These are phyloP conservation scores for Calameuta idolon DNA, from an alignment of 2,888 invertebrate genomes.

Conservation along the genomic window DNA sequence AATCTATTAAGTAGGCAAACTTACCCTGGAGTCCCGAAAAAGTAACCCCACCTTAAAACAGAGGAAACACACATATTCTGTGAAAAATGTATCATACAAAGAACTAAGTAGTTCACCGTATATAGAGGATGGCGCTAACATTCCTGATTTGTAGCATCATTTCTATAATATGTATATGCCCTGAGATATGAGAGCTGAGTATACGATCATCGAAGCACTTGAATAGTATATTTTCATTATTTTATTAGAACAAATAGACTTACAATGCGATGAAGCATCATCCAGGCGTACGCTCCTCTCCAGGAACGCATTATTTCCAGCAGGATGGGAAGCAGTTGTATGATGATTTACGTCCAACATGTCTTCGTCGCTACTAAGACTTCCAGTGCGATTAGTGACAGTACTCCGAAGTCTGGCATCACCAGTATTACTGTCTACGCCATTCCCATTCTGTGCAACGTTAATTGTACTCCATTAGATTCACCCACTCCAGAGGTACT, in stretches of 20 bases:
- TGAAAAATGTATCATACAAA: constrained; percentile 20
- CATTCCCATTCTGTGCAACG: constrained; percentile 51
- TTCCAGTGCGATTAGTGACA: constrained; percentile 50
- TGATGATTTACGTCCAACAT: constrained; percentile 60
- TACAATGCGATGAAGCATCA: constrained; percentile 62
- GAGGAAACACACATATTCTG: constrained; percentile 49
- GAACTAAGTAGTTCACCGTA: constrained; percentile 1
- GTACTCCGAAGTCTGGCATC: constrained; percentile 55
- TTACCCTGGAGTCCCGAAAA: constrained; percentile 75
- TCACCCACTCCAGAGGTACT: neutral
- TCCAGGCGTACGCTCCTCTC: constrained; percentile 62
- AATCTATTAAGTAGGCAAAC: constrained; percentile 34
- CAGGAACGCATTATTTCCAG: constrained; percentile 54
- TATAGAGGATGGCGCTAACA: neutral
- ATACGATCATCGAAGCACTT: neutral
- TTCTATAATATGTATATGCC: neutral
- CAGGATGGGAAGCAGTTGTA: constrained; percentile 52
- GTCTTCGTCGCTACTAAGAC: constrained; percentile 63
- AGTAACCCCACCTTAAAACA: constrained; percentile 74
- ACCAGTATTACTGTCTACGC: constrained; percentile 53
- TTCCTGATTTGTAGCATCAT: neutral
- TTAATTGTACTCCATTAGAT: neutral
- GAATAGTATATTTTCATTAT: neutral
- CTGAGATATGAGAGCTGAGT: neutral
- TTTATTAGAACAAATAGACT: constrained; percentile 31